phyloP scores from a whole-genome alignment of 1,140 invertebrate genomes.

The Oryzaephilus surinamensis region DNA sequence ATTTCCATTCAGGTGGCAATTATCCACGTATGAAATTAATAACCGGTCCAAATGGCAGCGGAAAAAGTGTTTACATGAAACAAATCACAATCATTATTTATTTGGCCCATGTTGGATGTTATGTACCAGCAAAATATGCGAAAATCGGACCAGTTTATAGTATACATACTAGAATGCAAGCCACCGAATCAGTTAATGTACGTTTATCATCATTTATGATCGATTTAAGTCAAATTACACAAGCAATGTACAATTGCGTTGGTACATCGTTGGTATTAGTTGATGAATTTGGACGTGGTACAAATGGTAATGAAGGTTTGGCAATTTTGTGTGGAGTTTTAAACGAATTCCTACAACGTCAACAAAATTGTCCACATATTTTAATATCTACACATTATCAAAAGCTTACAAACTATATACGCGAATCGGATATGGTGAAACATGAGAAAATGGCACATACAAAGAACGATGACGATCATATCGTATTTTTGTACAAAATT shows the following conservation, averaged over 20 bases:
- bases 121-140: conserved; percentile 70
- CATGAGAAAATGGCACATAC: conserved; percentile 27
- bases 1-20: conserved; percentile 44
- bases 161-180: conserved; percentile 66
- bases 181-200: conserved; percentile 62
- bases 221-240: conserved; percentile 71
- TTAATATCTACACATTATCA: conserved; percentile 71
- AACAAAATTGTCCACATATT: conserved; percentile 55
- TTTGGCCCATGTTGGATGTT: conserved; percentile 81
- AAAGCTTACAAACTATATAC: conserved; percentile 47
- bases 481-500: conserved; percentile 30
- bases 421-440: conserved; percentile 54
- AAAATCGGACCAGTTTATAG: conserved; percentile 57
- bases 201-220: conserved; percentile 78
- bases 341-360: conserved; percentile 49
- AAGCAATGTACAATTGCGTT: conserved; percentile 52
- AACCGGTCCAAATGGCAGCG: conserved; percentile 83
- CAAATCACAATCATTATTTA: conserved; percentile 67
- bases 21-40: conserved; percentile 61
- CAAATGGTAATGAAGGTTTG: conserved; percentile 62
- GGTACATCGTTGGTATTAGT: conserved; percentile 64
- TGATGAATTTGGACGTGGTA: conserved; percentile 90
- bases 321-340: conserved; percentile 56
- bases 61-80: conserved; percentile 87
- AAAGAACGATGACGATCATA: conserved; percentile 13